phyloP scores from a whole-genome alignment of 1,140 invertebrate species.

The Laupala kohalensis region DNA sequence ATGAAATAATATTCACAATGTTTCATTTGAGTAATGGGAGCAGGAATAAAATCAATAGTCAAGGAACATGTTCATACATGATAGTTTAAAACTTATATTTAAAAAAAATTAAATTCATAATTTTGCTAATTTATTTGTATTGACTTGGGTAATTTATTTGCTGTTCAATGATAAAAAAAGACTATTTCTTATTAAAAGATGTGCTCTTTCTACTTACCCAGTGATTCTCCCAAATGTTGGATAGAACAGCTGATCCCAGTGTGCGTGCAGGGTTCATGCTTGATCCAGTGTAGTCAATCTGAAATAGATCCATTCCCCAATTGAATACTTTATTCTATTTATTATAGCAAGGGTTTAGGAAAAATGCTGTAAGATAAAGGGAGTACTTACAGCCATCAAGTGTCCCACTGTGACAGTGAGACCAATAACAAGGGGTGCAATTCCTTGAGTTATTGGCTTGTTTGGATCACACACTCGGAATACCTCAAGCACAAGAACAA shows the following conservation, averaged over 20 bases:
- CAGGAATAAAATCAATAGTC: no score
- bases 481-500: conserved; percentile 75
- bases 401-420: conserved; percentile 77
- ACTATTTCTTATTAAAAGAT: no score
- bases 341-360: no score
- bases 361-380: no score
- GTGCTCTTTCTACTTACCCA: conserved; percentile 66
- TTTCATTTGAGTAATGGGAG: no score
- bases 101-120: no score
- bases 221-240: conserved; percentile 56
- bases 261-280: conserved; percentile 83
- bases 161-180: no score
- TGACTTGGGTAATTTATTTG: no score
- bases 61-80: no score
- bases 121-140: no score
- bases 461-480: conserved; percentile 71
- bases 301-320: not conserved
- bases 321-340: not conserved
- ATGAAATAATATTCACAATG: no score
- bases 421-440: conserved; percentile 79
- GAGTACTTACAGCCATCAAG: conserved; percentile 58
- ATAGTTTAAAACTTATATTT: no score
- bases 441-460: conserved; percentile 58
- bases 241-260: conserved; percentile 71
- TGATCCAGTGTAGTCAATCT: conserved; percentile 65